Evolutionary conservation across 2,797 vertebrate species (phyloP).

Genomic region (Thripadectes ignobilis): DNA sequence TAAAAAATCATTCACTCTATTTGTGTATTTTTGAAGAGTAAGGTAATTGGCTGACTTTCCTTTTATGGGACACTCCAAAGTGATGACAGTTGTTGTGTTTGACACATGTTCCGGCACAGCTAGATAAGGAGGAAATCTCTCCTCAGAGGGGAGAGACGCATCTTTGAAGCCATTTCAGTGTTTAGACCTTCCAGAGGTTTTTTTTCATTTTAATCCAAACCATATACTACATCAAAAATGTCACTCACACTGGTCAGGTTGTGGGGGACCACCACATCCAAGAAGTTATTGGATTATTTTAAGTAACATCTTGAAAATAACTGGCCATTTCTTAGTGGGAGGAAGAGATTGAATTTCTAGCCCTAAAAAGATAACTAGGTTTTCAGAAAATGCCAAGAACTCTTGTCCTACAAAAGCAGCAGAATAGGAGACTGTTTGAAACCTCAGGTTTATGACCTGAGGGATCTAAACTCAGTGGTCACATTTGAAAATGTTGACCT

Average conservation of each 20-base stretch:
- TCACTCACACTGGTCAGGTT: background rate
- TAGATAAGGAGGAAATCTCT: constrained; percentile 46
- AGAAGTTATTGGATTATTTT: background rate
- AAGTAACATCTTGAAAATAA: background rate
- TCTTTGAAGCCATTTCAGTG: constrained; percentile 41
- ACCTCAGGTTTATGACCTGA: background rate
- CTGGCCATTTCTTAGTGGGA: background rate
- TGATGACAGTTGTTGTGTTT: constrained; percentile 20
- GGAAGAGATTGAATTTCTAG: background rate
- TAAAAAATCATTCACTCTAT: constrained; percentile 3
- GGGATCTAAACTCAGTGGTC: background rate
- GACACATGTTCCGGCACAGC: constrained; percentile 23
- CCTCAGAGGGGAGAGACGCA: background rate
- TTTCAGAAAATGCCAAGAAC: background rate
- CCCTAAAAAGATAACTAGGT: background rate
- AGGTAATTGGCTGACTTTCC: background rate
- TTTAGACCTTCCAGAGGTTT: constrained; percentile 3
- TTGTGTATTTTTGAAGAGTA: constrained; percentile 32
- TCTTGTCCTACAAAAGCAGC: background rate
- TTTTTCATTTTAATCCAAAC: constrained; percentile 9
- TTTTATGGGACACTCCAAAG: constrained; percentile 40
- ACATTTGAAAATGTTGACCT: background rate
- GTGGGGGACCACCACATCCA: background rate
- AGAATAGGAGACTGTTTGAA: background rate
- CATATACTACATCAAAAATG: background rate